A percentile compares a stretch with the other conserved stretches of the same genome.
phyloP scores from a whole-genome alignment of 1,140 invertebrate genomes.

The Aphaenogaster floridana region DNA sequence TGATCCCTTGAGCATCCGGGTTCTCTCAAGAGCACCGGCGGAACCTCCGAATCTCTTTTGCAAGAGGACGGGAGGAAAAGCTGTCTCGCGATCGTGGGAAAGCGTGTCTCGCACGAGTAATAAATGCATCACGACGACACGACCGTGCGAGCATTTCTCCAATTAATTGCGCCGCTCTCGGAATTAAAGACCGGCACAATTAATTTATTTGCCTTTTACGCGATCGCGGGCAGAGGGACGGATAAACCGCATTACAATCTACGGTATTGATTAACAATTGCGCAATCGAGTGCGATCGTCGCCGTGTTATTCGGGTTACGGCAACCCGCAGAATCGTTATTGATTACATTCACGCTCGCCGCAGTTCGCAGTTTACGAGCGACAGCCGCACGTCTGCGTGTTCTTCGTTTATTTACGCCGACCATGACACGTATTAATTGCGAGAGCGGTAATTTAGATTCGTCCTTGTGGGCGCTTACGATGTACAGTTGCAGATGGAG shows the following conservation, averaged over 20 bases:
- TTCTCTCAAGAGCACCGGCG: constrained; percentile 21
- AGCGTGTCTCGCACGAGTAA: constrained; percentile 39
- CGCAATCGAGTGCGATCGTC: neutral
- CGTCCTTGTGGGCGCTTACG: constrained; percentile 45
- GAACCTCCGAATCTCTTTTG: constrained; percentile 35
- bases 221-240: neutral
- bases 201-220: constrained; percentile 21
- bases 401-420: constrained; percentile 29
- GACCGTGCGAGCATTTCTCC: constrained; percentile 22
- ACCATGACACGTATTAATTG: constrained; percentile 58
- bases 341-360: constrained; percentile 36
- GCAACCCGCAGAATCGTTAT: constrained; percentile 35
- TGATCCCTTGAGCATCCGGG: constrained; percentile 26
- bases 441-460: constrained; percentile 57
- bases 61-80: constrained; percentile 42
- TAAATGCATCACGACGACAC: constrained; percentile 15
- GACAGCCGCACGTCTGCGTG: neutral
- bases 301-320: constrained; percentile 35
- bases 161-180: constrained; percentile 23
- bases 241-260: neutral
- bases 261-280: constrained; percentile 29
- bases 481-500: constrained; percentile 44
- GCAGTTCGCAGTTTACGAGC: constrained; percentile 37
- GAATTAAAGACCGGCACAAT: constrained; percentile 30
- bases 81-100: constrained; percentile 49